These are phyloP conservation scores for Hypolimnas misippus DNA, from an alignment of 2,888 invertebrate species.

Conservation along the genomic window DNA sequence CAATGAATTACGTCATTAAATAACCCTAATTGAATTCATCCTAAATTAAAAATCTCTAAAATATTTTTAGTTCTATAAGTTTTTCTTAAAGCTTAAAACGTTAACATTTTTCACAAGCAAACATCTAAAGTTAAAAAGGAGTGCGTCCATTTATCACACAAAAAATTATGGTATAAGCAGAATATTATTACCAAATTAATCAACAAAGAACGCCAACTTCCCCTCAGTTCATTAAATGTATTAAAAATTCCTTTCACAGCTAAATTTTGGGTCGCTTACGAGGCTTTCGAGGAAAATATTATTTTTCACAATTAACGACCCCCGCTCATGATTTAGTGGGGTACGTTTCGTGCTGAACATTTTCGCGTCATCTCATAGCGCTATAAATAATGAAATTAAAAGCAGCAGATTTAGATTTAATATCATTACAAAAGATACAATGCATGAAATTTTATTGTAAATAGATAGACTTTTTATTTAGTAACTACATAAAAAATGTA, in stretches of 20 bases:
- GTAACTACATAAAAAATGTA: too few relatives aligned
- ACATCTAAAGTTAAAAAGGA: neutral
- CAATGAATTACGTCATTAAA: too few relatives aligned
- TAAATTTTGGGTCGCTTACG: slow-evolving; percentile 58
- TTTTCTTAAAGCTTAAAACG: too few relatives aligned
- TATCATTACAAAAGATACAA: too few relatives aligned
- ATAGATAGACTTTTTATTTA: too few relatives aligned
- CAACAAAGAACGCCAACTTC: slow-evolving; percentile 28
- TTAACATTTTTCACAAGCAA: too few relatives aligned
- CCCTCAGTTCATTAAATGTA: slow-evolving; percentile 51
- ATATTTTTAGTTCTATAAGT: too few relatives aligned
- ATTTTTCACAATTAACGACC: slow-evolving; percentile 72
- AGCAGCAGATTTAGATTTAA: slow-evolving; percentile 14
- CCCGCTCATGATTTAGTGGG: slow-evolving; percentile 63
- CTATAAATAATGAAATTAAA: slow-evolving; percentile 71
- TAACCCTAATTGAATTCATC: too few relatives aligned
- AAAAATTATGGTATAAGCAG: slow-evolving; percentile 15
- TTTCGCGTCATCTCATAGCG: slow-evolving; percentile 57
- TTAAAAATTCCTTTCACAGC: slow-evolving; percentile 59
- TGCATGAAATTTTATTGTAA: too few relatives aligned
- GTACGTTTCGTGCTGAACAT: slow-evolving; percentile 51
- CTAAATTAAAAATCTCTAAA: too few relatives aligned
- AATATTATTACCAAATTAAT: slow-evolving; percentile 40
- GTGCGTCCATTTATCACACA: slow-evolving; percentile 10
- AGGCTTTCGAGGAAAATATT: slow-evolving; percentile 57